phyloP scores from a whole-genome alignment of 2,888 invertebrate species.

The Caenorhabditis angaria region DNA sequence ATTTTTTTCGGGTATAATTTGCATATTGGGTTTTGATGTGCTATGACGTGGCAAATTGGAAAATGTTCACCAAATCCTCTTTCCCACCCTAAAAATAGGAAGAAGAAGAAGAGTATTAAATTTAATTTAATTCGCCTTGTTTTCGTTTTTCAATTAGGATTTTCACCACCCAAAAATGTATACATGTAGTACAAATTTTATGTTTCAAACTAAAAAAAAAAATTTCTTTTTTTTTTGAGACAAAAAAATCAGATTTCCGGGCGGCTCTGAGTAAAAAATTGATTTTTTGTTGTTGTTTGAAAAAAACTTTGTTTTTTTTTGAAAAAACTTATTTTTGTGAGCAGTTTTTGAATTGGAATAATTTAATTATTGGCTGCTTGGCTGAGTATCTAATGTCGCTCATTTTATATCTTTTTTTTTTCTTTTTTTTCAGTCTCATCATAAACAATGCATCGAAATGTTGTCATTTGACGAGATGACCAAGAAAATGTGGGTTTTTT shows the following conservation, averaged over 20 bases:
- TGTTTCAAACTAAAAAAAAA: no score
- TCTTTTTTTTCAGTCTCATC: not conserved
- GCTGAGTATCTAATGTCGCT: not conserved
- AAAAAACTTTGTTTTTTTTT: not conserved
- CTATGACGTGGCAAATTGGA: no score
- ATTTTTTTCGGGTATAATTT: no score
- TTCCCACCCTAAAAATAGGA: not conserved
- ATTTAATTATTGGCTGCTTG: not conserved
- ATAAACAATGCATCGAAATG: not conserved
- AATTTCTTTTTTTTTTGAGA: not conserved
- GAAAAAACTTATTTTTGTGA: no score
- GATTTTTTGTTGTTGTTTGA: not conserved
- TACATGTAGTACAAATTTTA: not conserved
- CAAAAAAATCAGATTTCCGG: not conserved
- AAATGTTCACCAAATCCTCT: no score
- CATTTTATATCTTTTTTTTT: not conserved
- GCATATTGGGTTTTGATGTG: no score
- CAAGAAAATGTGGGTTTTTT: not conserved
- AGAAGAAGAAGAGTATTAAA: conserved; percentile 4
- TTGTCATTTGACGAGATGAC: not conserved
- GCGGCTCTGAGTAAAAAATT: not conserved
- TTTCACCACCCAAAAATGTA: not conserved
- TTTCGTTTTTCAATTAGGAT: not conserved
- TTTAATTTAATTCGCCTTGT: not conserved
- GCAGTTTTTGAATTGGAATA: no score